Evolutionary conservation across 2,113 vertebrate species (phyloP).

Genomic region (Semicossyphus pulcher): DNA sequence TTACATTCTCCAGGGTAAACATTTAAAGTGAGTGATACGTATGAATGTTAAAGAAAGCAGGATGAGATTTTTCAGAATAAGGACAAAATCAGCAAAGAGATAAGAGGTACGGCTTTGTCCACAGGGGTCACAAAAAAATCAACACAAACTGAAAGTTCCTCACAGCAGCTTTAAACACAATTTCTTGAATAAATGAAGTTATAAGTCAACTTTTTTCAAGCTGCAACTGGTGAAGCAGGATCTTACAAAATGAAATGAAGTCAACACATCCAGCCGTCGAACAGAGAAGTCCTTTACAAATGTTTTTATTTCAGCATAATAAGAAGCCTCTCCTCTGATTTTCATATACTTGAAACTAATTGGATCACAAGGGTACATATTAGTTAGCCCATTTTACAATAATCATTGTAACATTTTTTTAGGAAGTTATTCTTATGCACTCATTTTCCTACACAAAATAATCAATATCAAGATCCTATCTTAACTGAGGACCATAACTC

Average conservation of each 20-base stretch:
- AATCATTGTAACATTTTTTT: constrained; percentile 82
- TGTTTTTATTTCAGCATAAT: constrained; percentile 85
- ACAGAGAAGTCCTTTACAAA: constrained; percentile 77
- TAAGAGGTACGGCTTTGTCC: no score
- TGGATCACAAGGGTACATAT: constrained; percentile 84
- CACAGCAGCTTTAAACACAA: no score
- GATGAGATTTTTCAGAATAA: no score
- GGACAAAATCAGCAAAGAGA: no score
- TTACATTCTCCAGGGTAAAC: no score
- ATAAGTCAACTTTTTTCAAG: no score
- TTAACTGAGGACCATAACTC: constrained; percentile 83
- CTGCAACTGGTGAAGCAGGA: no score
- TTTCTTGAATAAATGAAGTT: no score
- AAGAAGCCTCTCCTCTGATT: constrained; percentile 85
- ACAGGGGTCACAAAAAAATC: no score
- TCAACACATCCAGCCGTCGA: constrained; percentile 7
- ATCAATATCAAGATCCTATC: constrained; percentile 83
- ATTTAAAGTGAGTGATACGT: no score
- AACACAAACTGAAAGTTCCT: no score
- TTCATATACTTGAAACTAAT: constrained; percentile 84
- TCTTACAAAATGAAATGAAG: not conserved
- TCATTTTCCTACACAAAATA: constrained; percentile 84
- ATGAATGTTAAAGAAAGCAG: no score
- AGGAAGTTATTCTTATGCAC: constrained; percentile 83
- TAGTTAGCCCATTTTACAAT: constrained; percentile 84